Conservation (phyloP, 2,888 invertebrate species). For the Oligia latruncula region DNA sequence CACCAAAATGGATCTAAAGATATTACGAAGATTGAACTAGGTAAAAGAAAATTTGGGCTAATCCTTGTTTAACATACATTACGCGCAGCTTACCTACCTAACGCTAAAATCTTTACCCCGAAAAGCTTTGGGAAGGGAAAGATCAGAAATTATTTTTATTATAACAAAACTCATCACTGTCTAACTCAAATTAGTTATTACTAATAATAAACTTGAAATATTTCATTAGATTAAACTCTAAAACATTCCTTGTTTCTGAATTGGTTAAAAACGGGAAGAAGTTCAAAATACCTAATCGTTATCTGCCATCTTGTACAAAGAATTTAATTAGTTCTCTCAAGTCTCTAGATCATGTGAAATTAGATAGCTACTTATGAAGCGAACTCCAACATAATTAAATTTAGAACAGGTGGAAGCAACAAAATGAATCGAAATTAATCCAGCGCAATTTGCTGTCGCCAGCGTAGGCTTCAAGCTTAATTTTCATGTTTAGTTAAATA, state of each 20-base stretch:
- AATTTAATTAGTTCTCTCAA: conserved; percentile 81
- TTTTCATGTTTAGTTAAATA: conserved; percentile 83
- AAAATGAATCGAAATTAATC: conserved; percentile 89
- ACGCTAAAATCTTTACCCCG: neutral
- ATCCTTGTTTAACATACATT: conserved; percentile 34
- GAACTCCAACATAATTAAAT: conserved; percentile 86
- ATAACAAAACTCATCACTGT: conserved; percentile 31
- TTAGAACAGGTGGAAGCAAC: conserved; percentile 86
- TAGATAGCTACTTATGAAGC: conserved; percentile 85
- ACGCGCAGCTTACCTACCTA: conserved; percentile 5
- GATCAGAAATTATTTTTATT: conserved; percentile 1
- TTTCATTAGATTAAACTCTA: conserved; percentile 47
- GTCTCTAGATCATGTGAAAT: conserved; percentile 81
- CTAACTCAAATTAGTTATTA: conserved; percentile 9
- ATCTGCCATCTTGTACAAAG: conserved; percentile 71
- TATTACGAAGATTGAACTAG: conserved; percentile 33
- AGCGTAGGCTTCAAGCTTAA: conserved; percentile 76
- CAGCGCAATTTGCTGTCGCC: conserved; percentile 82
- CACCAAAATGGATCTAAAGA: conserved; percentile 44
- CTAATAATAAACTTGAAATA: conserved; percentile 41
- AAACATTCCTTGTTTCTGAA: conserved; percentile 32
- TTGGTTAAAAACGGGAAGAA: conserved; percentile 40
- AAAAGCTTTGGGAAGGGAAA: neutral
- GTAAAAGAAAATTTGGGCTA: conserved; percentile 35
- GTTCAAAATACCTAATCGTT: conserved; percentile 53